Percentiles rank a stretch among this genome's conserved stretches.
Evolutionary conservation across 2,113 vertebrate species (phyloP).

Genomic region (Ptilonorhynchus violaceus): DNA sequence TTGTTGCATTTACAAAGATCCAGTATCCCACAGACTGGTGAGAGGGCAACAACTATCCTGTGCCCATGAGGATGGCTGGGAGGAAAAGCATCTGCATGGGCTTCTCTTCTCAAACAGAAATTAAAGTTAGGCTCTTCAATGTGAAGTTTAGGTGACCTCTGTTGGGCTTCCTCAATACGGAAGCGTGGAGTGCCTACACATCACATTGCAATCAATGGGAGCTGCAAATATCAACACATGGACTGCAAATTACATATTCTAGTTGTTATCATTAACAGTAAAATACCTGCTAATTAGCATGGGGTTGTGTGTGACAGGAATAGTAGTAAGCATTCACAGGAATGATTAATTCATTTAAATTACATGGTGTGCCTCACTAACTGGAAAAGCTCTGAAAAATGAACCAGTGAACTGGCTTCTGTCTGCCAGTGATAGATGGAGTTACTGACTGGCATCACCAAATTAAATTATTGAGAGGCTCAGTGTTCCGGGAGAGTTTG

Average conservation of each 20-base stretch:
- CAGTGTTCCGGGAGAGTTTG: background rate
- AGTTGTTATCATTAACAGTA: constrained; percentile 57
- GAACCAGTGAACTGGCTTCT: constrained; percentile 17
- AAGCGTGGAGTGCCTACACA: constrained; percentile 36
- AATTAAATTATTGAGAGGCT: background rate
- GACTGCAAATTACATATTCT: constrained; percentile 55
- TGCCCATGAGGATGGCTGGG: background rate
- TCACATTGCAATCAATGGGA: constrained; percentile 54
- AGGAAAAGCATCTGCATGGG: background rate
- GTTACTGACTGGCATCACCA: background rate
- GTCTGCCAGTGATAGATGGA: background rate
- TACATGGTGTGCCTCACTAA: constrained; percentile 4
- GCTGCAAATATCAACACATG: constrained; percentile 50
- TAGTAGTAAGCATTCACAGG: constrained; percentile 44
- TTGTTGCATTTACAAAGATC: background rate
- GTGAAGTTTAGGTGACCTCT: constrained; percentile 48
- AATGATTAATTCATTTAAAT: constrained; percentile 69
- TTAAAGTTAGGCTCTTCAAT: background rate
- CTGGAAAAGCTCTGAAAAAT: constrained; percentile 8
- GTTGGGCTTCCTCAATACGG: constrained; percentile 4
- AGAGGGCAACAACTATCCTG: background rate
- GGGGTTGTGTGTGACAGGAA: constrained; percentile 51
- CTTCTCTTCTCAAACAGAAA: background rate
- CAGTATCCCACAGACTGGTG: background rate
- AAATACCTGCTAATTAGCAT: constrained; percentile 69